Evolutionary conservation across 2,888 invertebrate species (phyloP), one percentile per base, ranked within the genome.

Genomic region (Chirona hameri): DNA sequence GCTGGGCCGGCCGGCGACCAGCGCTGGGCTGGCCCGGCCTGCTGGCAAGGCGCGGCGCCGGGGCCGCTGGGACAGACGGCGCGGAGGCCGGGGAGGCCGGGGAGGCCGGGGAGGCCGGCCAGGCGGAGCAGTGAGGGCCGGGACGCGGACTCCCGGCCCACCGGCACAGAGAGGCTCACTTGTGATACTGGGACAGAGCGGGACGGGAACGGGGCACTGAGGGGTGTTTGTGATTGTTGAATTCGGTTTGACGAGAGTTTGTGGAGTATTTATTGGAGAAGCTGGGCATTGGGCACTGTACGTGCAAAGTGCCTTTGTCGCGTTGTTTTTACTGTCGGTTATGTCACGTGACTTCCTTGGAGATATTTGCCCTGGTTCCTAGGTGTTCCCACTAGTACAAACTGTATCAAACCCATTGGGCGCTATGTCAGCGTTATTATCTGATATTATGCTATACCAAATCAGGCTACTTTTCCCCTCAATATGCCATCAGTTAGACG

Each of bases 281-380:
- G 15, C 12, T 15, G 69, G 69, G 69, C 69, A 69, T 69, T 69
- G 29, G 29, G 29, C 69, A 69, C 69, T 69, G 69, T 29, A 69
- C 69, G 15, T 29, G 15, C 69, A 69, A 69, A 69, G 69, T 69
- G 69, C 69, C 69, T 69, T 69, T 69, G 69, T 27, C 65, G n/a
- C 15, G 15, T 69, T 69, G 69, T 69, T 69, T 5, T 69, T 24
- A 65, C 14, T 69, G 69, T 15, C 7, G 3, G 3, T 15, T 69
- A 1, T 69, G 29, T 69, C 29, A 15, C 15, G 14, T n/a, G 9
- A 14, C 15, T 69, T 29, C 4, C n/a, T 24, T 29, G n/a, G 69
- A n/a, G 14, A 15, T n/a, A 29, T 3, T n/a, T 7, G n/a, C 69
- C 69, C 69, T 29, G 69, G 69, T 69, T 69, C 69, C 69, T 69